Base-by-base conservation (phyloP, 2,888 invertebrate genomes). In the Hirtodrosophila cameraria region DNA sequence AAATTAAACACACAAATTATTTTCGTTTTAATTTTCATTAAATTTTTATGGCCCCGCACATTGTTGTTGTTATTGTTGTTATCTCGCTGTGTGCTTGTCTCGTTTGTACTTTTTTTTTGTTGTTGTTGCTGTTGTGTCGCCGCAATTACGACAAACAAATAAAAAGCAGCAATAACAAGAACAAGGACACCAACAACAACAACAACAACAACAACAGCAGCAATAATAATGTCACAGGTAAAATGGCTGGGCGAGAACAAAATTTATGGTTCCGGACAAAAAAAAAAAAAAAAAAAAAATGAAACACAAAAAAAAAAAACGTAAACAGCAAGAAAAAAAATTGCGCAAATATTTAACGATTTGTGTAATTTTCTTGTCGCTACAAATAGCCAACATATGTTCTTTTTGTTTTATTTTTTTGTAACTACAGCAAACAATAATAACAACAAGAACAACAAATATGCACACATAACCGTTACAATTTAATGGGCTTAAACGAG, bases 11-110 rank as follows among this genome's bases (percentile, higher is more conserved):
- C 77, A 76, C 80, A 74, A 86, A 85, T 86, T 88, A 87, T 87
- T 73, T 87, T 79, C 87, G 73, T 85, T 85, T 82, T 86, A 86
- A 86, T 85, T 87, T 82, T 83, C 81, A 83, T 83, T 74, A 86
- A 86, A 76, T 83, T 73, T 83, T 85, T 76, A 87, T 82, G 76
- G 72, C 13, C 42, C 53, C 45, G n/a, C 30, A 55, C 61, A 68
- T 64, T 79, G 76, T 76, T 76, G 53, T 59, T 39, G 38, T 45
- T 48, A 30, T 48, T 62, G 59, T 59, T 66, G 50, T 50, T 57
- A 61, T 72, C 52, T 58, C 48, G n/a, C n/a, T 57, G 35, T 15
- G 59, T 59, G 71, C 54, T 61, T 75, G 57, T 78, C 42, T 54
- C 50, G 62, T 57, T 41, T 55, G 13, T 35, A n/a, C 4, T 33